phyloP scores from a whole-genome alignment of 2,888 invertebrate genomes.

The Anarsia innoxiella region DNA sequence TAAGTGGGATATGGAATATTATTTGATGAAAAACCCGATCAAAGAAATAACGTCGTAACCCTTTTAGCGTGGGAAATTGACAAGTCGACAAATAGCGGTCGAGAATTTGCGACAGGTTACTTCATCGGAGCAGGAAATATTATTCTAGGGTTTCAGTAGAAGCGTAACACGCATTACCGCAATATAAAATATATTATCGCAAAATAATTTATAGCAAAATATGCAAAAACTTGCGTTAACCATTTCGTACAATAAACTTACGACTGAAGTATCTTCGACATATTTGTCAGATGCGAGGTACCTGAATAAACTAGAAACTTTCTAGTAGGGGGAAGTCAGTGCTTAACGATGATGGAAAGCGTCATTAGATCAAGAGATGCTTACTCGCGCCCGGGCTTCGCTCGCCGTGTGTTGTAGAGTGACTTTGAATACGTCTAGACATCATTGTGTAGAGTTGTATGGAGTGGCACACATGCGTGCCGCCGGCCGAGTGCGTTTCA shows the following conservation, averaged over 20 bases:
- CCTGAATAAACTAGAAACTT: too few species aligned
- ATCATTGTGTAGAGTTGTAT: conserved; percentile 2
- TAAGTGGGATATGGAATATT: not conserved
- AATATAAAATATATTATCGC: too few species aligned
- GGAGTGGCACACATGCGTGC: too few species aligned
- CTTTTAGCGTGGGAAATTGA: conserved; percentile 21
- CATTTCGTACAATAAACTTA: too few species aligned
- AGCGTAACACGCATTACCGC: too few species aligned
- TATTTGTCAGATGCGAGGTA: too few species aligned
- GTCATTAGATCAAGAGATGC: conserved; percentile 3
- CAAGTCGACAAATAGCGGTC: conserved; percentile 10
- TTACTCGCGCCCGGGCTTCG: conserved; percentile 1
- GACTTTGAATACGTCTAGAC: conserved; percentile 10
- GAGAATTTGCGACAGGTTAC: conserved; percentile 3
- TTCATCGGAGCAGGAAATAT: not conserved
- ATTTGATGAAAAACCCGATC: not conserved
- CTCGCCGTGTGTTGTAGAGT: not conserved
- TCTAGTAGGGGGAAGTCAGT: too few species aligned
- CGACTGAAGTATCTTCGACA: too few species aligned
- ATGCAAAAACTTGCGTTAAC: too few species aligned
- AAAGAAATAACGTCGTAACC: conserved; percentile 6
- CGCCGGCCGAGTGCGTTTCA: too few species aligned
- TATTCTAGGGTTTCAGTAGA: not conserved
- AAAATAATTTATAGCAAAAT: too few species aligned
- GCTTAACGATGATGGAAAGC: not conserved